Base-by-base conservation (phyloP, 2,113 vertebrate genomes). In the Anolis carolinensis region DNA sequence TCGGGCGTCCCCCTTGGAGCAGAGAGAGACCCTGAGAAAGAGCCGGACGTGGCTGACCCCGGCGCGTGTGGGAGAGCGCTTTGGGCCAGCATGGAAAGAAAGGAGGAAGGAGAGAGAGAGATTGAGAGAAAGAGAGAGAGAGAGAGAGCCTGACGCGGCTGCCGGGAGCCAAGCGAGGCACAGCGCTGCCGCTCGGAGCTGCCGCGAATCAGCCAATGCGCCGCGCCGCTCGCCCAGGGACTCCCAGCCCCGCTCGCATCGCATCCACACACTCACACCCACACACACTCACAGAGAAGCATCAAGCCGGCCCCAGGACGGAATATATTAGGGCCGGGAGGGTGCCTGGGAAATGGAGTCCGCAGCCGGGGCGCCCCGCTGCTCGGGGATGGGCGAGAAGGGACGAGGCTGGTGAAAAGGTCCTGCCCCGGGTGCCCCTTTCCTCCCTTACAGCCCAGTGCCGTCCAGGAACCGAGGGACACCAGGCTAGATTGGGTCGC, bases 201-300 rank as follows among this genome's bases (percentile, higher is more conserved):
- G 95, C 96, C 95, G 96, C 96, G 95, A 96, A 96, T 97, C 97
- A 97, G 97, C 96, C 97, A 98, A 96, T 98, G 97, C 97, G 95
- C 94, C 94, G 55, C 55, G 96, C 95, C 96, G 96, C 96, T 95
- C 96, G 96, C 96, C 85, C 86, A 92, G 96, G 95, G 96, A 94
- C 95, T 95, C 94, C 91, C 76, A 92, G 88, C 93, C 0, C 30
- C 85, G 0, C 91, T 2, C 93, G 1, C 89, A 1, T 2, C 87
- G 1, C 89, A 0, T 92, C 1, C 94, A 2, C 91, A 25, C 88
- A 63, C 86, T 21, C 18, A 14, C 73, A 10, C 44, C 52, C 83
- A 23, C 83, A 7, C 73, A 76, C 93, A 89, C 95, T 91, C 90
- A 79, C 95, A 94, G 95, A 75, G 2, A 79, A n/a, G 67, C 50